phyloP scores from a whole-genome alignment of 2,113 vertebrate species.

The Leiothrix lutea region DNA sequence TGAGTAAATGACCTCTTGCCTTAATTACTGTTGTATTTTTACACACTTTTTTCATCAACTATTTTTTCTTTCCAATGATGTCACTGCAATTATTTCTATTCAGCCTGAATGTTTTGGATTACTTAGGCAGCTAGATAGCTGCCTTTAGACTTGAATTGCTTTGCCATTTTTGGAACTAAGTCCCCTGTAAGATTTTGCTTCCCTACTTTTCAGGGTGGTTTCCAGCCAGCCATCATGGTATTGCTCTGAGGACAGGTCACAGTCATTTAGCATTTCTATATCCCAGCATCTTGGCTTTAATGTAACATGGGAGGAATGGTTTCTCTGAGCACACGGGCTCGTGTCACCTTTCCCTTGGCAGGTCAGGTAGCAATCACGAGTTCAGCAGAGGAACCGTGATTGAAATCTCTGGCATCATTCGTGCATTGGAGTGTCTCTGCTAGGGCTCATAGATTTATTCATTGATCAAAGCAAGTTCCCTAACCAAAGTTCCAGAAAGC shows the following conservation, averaged over 20 bases:
- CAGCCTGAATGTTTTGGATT: not conserved
- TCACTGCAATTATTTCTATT: not conserved
- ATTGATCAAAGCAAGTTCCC: not conserved
- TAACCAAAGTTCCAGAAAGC: not conserved
- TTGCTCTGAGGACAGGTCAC: not conserved
- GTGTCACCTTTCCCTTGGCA: not conserved
- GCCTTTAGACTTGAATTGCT: not conserved
- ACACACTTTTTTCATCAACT: not conserved
- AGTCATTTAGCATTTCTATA: not conserved
- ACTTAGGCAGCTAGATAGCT: not conserved
- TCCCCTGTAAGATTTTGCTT: not conserved
- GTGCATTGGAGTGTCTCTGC: not conserved
- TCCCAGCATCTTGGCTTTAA: not conserved
- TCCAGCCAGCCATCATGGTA: not conserved
- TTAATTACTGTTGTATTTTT: not conserved
- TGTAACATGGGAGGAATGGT: not conserved
- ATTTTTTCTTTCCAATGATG: not conserved
- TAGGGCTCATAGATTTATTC: not conserved
- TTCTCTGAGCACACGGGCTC: not conserved
- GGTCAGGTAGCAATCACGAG: constrained; percentile 6
- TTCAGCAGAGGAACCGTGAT: not conserved
- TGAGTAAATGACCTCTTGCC: not conserved
- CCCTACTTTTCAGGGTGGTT: not conserved
- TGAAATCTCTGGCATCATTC: not conserved
- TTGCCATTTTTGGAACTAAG: not conserved